phyloP scores from a whole-genome alignment of 1,140 invertebrate species.

The Uloborus diversus region DNA sequence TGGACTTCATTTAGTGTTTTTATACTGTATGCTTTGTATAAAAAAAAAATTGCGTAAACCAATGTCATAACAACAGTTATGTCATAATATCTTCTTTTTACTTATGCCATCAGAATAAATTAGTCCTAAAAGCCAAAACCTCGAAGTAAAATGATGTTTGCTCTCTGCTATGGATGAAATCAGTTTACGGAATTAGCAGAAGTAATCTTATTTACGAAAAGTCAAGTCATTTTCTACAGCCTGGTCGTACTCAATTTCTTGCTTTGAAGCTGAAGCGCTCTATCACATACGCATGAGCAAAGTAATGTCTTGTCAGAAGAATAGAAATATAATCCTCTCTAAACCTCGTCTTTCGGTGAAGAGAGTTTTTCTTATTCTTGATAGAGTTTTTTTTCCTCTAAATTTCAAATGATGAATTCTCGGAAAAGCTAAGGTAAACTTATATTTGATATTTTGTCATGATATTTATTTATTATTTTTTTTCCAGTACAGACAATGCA shows the following conservation, averaged over 20 bases:
- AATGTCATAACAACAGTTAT: no score
- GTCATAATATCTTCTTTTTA: no score
- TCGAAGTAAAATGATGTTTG: no score
- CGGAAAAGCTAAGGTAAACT: not conserved
- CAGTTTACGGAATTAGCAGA: no score
- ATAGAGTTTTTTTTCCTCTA: not conserved
- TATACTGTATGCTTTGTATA: no score
- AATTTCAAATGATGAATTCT: not conserved
- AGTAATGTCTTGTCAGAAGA: not conserved
- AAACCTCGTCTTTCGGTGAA: not conserved
- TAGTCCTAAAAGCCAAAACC: no score
- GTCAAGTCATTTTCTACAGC: no score
- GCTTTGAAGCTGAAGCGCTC: not conserved
- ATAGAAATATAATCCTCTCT: constrained; percentile 9
- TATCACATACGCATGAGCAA: not conserved
- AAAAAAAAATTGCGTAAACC: no score
- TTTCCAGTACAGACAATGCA: constrained; percentile 35
- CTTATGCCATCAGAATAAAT: no score
- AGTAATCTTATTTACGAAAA: no score
- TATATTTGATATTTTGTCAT: constrained; percentile 1
- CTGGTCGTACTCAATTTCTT: not conserved
- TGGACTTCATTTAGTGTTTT: no score
- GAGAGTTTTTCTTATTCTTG: not conserved
- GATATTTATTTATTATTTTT: constrained; percentile 13
- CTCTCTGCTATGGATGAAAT: no score